These are phyloP conservation scores for Cyprinodon tularosa DNA, from an alignment of 2,113 vertebrate species.

Conservation along the genomic window DNA sequence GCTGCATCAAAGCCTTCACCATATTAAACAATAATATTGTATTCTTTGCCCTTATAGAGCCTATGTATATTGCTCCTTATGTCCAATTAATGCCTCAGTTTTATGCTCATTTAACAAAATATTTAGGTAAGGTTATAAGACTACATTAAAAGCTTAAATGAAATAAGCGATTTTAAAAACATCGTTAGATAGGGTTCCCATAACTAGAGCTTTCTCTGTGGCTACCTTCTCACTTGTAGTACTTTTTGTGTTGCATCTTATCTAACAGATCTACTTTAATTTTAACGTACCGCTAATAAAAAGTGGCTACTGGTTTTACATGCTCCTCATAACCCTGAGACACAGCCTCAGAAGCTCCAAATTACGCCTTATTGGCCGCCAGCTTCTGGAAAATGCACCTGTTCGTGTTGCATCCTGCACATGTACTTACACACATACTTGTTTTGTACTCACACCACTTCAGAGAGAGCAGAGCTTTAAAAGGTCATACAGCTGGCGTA, in stretches of 20 bases:
- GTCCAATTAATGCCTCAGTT: neutral
- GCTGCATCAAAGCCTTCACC: no score
- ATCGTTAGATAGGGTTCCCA: neutral
- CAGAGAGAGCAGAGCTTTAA: slow-evolving; percentile 52
- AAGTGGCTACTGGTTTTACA: slow-evolving; percentile 64
- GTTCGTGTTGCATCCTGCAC: slow-evolving; percentile 39
- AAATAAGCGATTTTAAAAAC: neutral
- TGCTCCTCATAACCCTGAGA: slow-evolving; percentile 62
- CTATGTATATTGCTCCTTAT: no score
- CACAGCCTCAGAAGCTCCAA: slow-evolving; percentile 60
- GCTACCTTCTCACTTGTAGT: slow-evolving; percentile 35
- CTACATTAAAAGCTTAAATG: neutral
- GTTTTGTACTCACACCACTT: slow-evolving; percentile 60
- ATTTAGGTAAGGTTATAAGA: neutral
- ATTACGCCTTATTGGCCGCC: slow-evolving; percentile 55
- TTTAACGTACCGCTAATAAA: slow-evolving; percentile 73
- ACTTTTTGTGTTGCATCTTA: slow-evolving; percentile 66
- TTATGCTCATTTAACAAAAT: neutral
- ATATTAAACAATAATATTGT: no score
- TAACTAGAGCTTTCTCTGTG: neutral
- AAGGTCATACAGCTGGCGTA: slow-evolving; percentile 53
- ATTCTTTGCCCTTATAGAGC: no score
- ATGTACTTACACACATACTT: slow-evolving; percentile 33
- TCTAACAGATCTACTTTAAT: slow-evolving; percentile 74
- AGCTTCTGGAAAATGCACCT: slow-evolving; percentile 61